Conservation (phyloP, 2,888 invertebrate species). For the Dendrolimus pini region DNA sequence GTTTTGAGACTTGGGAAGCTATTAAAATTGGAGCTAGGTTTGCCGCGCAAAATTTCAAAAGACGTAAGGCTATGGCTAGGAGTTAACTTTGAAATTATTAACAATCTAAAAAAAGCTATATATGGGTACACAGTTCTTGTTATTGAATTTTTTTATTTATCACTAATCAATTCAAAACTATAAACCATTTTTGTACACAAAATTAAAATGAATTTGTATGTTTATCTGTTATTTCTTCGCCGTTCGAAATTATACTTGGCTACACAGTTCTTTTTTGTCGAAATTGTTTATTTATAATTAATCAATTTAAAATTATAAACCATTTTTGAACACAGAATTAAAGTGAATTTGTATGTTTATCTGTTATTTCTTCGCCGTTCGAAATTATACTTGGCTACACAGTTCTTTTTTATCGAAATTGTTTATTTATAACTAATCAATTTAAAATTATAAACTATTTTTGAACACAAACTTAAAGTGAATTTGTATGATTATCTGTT, state of each 20-base stretch:
- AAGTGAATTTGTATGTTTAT: background rate
- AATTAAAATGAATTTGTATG: background rate
- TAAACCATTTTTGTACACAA: background rate
- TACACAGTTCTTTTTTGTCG: background rate
- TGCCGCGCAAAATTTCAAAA: constrained; percentile 15
- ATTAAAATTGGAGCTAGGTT: constrained; percentile 67
- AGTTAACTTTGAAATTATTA: background rate
- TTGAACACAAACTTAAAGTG: background rate
- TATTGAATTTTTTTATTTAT: no score
- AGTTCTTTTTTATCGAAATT: background rate
- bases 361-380: background rate
- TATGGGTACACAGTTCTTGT: background rate
- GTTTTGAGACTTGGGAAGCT: constrained; percentile 78
- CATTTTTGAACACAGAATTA: background rate
- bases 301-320: background rate
- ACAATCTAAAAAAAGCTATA: background rate
- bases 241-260: no score
- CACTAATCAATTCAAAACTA: background rate
- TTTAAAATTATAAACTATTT: background rate
- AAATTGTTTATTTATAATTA: background rate
- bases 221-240: background rate
- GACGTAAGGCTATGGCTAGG: constrained; percentile 2
- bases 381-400: background rate
- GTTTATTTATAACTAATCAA: background rate
- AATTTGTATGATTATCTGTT: background rate